phyloP scores from a whole-genome alignment of 1,140 invertebrate species.

The Drosophila neocordata region DNA sequence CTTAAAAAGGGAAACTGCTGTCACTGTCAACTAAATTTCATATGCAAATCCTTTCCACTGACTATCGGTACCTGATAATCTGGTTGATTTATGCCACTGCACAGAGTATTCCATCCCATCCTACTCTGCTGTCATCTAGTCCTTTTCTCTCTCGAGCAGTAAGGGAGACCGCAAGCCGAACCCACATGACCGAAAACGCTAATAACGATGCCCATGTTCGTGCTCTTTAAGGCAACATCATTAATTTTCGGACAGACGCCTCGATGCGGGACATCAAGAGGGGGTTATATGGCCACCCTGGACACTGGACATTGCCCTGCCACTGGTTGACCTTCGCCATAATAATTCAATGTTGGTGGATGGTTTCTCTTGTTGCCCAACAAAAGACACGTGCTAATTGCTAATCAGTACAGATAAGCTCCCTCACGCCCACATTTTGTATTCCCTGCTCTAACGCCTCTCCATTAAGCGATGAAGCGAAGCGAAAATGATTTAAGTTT shows the following conservation, averaged over 20 bases:
- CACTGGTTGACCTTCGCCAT: slow-evolving; percentile 63
- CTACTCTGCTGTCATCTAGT: neutral
- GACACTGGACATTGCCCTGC: slow-evolving; percentile 31
- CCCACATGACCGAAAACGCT: slow-evolving; percentile 43
- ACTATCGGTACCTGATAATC: slow-evolving; percentile 75
- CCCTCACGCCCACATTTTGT: slow-evolving; percentile 7
- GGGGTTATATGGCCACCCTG: slow-evolving; percentile 7
- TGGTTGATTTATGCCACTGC: slow-evolving; percentile 71
- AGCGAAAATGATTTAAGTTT: slow-evolving; percentile 67
- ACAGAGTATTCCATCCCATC: slow-evolving; percentile 12
- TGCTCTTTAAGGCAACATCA: slow-evolving; percentile 56
- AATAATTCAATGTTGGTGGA: slow-evolving; percentile 64
- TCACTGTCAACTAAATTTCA: slow-evolving; percentile 72
- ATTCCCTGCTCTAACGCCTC: neutral
- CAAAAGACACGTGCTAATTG: slow-evolving; percentile 72
- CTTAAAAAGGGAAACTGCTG: neutral
- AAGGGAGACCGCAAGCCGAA: neutral
- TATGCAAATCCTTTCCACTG: slow-evolving; percentile 68
- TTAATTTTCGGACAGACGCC: slow-evolving; percentile 57
- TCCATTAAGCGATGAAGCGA: slow-evolving; percentile 52
- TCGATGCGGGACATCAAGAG: slow-evolving; percentile 57
- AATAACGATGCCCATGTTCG: slow-evolving; percentile 47
- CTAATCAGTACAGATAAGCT: slow-evolving; percentile 68
- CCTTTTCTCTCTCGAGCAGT: neutral
- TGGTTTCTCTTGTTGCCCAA: slow-evolving; percentile 17